Evolutionary conservation across 1,140 invertebrate genomes (phyloP).

Genomic region (Zaprionus davidi): DNA sequence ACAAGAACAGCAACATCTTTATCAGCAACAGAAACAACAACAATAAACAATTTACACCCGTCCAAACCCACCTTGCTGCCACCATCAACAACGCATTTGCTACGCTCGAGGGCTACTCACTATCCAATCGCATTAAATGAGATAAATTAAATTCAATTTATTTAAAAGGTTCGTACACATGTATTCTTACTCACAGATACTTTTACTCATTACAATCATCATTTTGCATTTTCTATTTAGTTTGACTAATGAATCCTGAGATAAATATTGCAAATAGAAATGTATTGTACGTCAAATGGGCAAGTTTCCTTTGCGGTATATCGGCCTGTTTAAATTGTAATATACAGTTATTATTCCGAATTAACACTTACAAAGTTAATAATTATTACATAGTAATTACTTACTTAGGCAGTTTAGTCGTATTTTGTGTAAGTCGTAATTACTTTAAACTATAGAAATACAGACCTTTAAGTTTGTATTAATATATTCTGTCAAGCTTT

Average conservation of each 20-base stretch:
- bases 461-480: background rate
- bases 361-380: background rate
- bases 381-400: background rate
- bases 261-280: background rate
- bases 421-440: no score
- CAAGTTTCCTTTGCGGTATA: background rate
- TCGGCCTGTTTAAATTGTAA: background rate
- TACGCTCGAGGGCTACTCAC: constrained; percentile 34
- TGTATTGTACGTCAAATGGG: background rate
- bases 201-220: constrained; percentile 5
- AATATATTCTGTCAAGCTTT: background rate
- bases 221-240: constrained; percentile 11
- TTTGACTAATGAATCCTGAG: background rate
- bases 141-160: constrained; percentile 21
- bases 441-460: no score
- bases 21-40: constrained; percentile 61
- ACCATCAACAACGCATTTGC: constrained; percentile 48
- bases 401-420: background rate
- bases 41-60: constrained; percentile 71
- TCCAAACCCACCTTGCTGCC: constrained; percentile 73
- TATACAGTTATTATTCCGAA: no score
- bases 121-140: constrained; percentile 53
- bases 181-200: background rate
- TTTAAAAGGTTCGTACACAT: constrained; percentile 47
- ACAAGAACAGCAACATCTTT: constrained; percentile 55